Percentiles rank a stretch among this genome's conserved stretches.
phyloP scores from a whole-genome alignment of 2,113 vertebrate genomes.

The Pan troglodytes region DNA sequence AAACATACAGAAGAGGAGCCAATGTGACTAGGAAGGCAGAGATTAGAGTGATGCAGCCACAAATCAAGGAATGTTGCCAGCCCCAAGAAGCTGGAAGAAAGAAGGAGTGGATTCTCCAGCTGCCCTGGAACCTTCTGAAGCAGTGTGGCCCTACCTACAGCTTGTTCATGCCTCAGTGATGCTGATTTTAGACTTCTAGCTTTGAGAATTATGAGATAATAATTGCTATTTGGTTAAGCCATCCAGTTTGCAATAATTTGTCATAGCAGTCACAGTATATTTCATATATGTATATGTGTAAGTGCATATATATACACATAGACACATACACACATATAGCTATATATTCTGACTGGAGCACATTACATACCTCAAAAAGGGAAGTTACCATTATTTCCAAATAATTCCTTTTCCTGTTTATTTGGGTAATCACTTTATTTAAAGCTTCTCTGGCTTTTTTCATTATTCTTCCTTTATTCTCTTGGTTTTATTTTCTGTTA shows the following conservation, averaged over 20 bases:
- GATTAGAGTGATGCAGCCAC: background rate
- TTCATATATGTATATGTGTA: background rate
- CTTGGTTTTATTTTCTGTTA: background rate
- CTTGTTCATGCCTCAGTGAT: background rate
- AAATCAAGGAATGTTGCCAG: background rate
- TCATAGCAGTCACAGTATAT: background rate
- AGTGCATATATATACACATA: background rate
- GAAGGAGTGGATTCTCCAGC: background rate
- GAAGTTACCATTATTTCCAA: background rate
- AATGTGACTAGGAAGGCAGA: background rate
- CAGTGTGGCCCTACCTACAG: accelerated
- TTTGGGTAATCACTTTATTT: background rate
- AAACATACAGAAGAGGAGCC: background rate
- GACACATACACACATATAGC: background rate
- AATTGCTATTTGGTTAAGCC: background rate
- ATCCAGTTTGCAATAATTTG: background rate
- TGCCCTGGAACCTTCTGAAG: accelerated
- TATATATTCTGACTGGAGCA: background rate
- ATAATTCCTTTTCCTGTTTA: background rate
- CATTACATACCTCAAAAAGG: background rate
- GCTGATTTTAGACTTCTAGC: background rate
- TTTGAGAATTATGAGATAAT: background rate
- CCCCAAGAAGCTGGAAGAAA: background rate
- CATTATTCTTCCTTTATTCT: background rate
- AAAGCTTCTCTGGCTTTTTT: background rate